Evolutionary conservation across 2,888 invertebrate genomes (phyloP).

Genomic region (Elmis aenea): DNA sequence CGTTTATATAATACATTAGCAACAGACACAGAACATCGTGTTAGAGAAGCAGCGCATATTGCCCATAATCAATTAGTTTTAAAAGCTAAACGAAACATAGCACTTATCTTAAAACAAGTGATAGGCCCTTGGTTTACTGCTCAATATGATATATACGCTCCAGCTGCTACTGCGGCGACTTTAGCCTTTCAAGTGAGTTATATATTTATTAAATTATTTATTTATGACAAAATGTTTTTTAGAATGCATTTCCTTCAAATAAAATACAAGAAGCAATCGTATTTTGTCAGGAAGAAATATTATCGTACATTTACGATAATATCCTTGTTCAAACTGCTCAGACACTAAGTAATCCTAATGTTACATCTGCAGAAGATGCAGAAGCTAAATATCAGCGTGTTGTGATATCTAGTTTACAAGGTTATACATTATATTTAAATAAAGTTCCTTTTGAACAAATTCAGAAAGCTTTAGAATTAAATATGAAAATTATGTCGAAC

Average conservation of each 20-base stretch:
- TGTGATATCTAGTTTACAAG: constrained; percentile 61
- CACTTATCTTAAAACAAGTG: constrained; percentile 72
- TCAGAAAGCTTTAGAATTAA: constrained; percentile 43
- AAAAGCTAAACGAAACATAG: constrained; percentile 69
- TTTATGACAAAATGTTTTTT: constrained; percentile 26
- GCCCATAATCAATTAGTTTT: constrained; percentile 66
- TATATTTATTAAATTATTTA: constrained; percentile 2
- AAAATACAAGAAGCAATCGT: constrained; percentile 75
- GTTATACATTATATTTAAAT: constrained; percentile 58
- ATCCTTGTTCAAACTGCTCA: constrained; percentile 57
- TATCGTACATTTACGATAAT: constrained; percentile 68
- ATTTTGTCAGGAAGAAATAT: constrained; percentile 78
- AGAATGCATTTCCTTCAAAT: constrained; percentile 72
- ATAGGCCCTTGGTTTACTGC: constrained; percentile 82
- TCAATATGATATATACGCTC: constrained; percentile 80
- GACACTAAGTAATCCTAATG: constrained; percentile 51
- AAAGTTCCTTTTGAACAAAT: constrained; percentile 51
- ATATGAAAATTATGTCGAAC: constrained; percentile 54
- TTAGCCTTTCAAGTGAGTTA: constrained; percentile 57
- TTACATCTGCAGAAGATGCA: constrained; percentile 58
- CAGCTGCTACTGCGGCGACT: constrained; percentile 70
- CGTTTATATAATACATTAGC: constrained; percentile 70
- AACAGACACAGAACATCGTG: constrained; percentile 75
- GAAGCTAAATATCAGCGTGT: constrained; percentile 65
- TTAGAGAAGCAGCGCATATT: constrained; percentile 72